Conservation (phyloP, 2,797 vertebrate genomes). For the Nothura maculosa region DNA sequence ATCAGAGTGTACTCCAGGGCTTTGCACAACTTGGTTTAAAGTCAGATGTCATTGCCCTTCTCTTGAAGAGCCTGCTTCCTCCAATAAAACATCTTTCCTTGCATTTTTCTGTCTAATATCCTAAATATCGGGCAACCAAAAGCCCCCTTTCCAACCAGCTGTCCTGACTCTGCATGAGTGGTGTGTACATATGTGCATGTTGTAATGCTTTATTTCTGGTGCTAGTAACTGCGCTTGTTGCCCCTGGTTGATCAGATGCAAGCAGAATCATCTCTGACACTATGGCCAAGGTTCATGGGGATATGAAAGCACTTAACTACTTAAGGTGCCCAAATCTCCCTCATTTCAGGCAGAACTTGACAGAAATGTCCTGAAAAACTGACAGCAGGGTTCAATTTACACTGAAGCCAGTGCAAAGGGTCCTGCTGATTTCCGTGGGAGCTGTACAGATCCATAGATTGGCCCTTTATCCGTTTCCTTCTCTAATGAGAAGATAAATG, state of each 20-base stretch:
- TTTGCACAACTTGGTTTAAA: background rate
- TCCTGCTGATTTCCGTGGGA: background rate
- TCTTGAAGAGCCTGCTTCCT: background rate
- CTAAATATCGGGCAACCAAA: background rate
- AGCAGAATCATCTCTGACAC: background rate
- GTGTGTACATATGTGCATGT: background rate
- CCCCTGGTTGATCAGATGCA: background rate
- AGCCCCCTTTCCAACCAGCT: background rate
- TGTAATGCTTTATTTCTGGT: background rate
- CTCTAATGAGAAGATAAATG: background rate
- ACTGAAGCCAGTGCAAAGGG: background rate
- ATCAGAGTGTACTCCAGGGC: background rate
- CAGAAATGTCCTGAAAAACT: background rate
- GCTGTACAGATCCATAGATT: accelerated
- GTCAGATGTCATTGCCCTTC: background rate
- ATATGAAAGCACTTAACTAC: background rate
- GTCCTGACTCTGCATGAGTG: background rate
- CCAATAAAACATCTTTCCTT: background rate
- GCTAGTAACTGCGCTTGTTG: background rate
- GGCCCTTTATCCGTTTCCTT: background rate
- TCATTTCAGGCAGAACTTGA: background rate
- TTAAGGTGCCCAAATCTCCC: background rate
- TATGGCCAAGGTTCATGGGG: background rate
- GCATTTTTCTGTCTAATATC: background rate
- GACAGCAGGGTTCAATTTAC: background rate